Percentiles rank a stretch among this genome's conserved stretches.
These are phyloP conservation scores for Drosophila pseudotakahashii DNA, from an alignment of 2,888 invertebrate species.

Conservation along the genomic window DNA sequence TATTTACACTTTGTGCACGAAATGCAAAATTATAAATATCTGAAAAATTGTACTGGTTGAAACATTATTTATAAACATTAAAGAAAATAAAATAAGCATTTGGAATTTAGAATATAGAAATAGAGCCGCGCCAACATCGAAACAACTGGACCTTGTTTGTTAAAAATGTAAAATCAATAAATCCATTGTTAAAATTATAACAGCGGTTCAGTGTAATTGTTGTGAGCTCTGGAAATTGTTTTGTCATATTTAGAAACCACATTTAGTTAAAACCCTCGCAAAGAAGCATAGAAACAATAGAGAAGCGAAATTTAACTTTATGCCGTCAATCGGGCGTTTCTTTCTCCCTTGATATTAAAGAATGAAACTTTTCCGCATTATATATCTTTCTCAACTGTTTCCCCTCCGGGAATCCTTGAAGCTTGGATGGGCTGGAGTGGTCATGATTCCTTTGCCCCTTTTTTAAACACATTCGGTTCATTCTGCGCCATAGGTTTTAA, in stretches of 20 bases:
- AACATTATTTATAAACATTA: too few relatives aligned
- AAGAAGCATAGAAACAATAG: conserved; percentile 26
- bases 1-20: neutral
- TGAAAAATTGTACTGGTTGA: neutral
- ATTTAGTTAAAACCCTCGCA: conserved; percentile 67
- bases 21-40: too few relatives aligned
- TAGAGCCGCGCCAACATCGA: too few relatives aligned
- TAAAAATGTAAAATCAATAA: too few relatives aligned
- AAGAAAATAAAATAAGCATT: too few relatives aligned
- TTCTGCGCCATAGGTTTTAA: conserved; percentile 36
- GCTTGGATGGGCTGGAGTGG: conserved; percentile 27
- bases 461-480: conserved; percentile 41
- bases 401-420: too few relatives aligned
- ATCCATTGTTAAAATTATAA: too few relatives aligned
- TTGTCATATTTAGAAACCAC: conserved; percentile 38
- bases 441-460: conserved; percentile 4
- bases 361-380: neutral
- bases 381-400: neutral
- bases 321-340: conserved; percentile 29
- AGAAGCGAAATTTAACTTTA: neutral
- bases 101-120: too few relatives aligned
- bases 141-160: too few relatives aligned
- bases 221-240: neutral
- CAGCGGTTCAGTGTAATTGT: neutral
- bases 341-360: conserved; percentile 37